These are phyloP conservation scores for Genyomyrus donnyi DNA, from an alignment of 2,113 vertebrate genomes.

Conservation along the genomic window DNA sequence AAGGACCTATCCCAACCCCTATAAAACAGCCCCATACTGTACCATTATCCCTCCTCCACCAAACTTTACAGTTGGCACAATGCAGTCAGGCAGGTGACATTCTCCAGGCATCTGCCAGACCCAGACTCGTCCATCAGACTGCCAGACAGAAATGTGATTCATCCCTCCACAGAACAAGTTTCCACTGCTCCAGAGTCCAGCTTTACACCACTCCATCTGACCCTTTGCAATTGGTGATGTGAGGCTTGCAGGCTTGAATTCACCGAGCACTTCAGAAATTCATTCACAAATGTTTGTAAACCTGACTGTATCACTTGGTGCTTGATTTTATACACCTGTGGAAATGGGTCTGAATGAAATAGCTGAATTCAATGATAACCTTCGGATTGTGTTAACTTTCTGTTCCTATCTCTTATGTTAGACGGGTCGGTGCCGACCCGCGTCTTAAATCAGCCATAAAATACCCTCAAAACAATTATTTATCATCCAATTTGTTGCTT, in stretches of 20 bases:
- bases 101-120: not conserved
- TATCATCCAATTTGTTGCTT: no score
- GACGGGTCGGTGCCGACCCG: no score
- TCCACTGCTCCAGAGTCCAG: not conserved
- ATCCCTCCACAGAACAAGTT: not conserved
- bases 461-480: no score
- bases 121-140: not conserved
- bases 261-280: not conserved
- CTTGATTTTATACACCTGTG: not conserved
- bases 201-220: not conserved
- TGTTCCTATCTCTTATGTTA: no score
- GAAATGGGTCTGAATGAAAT: not conserved
- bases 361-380: not conserved
- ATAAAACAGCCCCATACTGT: no score
- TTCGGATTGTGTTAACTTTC: no score
- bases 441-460: no score
- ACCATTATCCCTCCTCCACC: not conserved
- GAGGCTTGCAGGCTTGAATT: not conserved
- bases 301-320: not conserved
- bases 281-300: not conserved
- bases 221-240: not conserved
- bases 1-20: not conserved
- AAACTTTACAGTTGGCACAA: not conserved
- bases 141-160: not conserved
- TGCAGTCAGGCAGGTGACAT: not conserved